Evolutionary conservation across 1,140 invertebrate genomes (phyloP), one percentile per base, ranked within the genome.

Genomic region (Brachionus asplanchnoidis): DNA sequence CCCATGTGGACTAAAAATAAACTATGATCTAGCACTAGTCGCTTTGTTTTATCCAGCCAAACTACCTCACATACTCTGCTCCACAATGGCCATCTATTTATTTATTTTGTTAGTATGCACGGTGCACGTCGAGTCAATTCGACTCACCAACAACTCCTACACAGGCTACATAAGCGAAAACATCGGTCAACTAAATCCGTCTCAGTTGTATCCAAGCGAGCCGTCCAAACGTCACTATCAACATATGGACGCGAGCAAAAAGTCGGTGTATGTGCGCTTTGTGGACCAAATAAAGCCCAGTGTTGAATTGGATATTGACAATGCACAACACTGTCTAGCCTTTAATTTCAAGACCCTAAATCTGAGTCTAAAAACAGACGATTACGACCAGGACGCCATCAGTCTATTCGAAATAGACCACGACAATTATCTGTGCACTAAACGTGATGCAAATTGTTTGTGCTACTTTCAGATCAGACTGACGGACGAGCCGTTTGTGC

Each of bases 151-250:
- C 40, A 28, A 60, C 5, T 23, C 79, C 2, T 82, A 82, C 32
- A 68, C 53, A 0, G 79, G 79, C 20, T 82, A 82, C n/a, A n/a
- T 82, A 12, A 82, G 79, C 53, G 79, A 82, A 44, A 82, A 82
- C 17, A 68, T 68, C 56, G 79, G 42, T 12, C 73, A 77, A 26
- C 40, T 50, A 20, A 75, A 75, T 26, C 17, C 73, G 44, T 46
- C 42, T 20, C 68, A 73, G n/a, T 20, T 60, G 53, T 60, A 40
- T 42, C 17, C 20, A 36, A 20, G 12, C 32, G 50, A 44, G 32
- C 50, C 23, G 17, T 42, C 32, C 2, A 42, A 65, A 23, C 50
- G 79, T 0, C 79, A 46, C 53, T 42, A 82, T 60, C 11, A 20
- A 26, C 3, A 44, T 11, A 65, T 65, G 11, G 23, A 65, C 12